Evolutionary conservation across 2,888 invertebrate genomes (phyloP).

Genomic region (Lydus trimaculatus): DNA sequence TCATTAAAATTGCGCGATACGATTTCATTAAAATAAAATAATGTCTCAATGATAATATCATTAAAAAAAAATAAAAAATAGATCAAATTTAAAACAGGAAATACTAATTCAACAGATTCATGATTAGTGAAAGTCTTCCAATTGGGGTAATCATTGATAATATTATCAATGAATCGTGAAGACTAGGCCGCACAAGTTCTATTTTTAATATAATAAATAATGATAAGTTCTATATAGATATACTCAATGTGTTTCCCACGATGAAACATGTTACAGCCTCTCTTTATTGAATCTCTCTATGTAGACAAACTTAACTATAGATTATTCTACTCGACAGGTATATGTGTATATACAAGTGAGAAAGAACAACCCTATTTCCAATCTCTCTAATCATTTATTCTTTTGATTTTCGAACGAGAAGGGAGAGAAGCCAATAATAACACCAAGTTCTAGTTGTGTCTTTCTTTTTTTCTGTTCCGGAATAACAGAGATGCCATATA

Average conservation of each 20-base stretch:
- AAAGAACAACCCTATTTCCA: constrained; percentile 32
- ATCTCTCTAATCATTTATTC: constrained; percentile 39
- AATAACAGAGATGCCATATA: neutral
- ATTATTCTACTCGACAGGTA: constrained; percentile 7
- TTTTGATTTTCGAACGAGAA: constrained; percentile 17
- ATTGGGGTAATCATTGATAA: constrained; percentile 4
- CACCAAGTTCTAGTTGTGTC: too few species aligned
- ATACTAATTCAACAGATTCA: neutral
- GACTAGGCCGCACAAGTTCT: neutral
- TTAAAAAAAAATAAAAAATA: neutral
- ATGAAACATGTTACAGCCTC: constrained; percentile 4
- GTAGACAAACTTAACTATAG: constrained; percentile 37
- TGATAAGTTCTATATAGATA: constrained; percentile 16
- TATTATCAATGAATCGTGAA: neutral
- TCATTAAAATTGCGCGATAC: neutral
- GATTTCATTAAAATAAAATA: neutral
- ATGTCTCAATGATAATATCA: neutral
- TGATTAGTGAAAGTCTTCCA: neutral
- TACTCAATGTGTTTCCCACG: constrained; percentile 40
- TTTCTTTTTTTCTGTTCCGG: too few species aligned
- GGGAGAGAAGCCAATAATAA: constrained; percentile 20
- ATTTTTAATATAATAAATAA: neutral
- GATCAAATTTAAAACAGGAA: neutral
- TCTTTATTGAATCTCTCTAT: constrained; percentile 20
- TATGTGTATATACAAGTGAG: neutral